phyloP scores from a whole-genome alignment of 2,888 invertebrate species.

The Zhengitettix transpicula region DNA sequence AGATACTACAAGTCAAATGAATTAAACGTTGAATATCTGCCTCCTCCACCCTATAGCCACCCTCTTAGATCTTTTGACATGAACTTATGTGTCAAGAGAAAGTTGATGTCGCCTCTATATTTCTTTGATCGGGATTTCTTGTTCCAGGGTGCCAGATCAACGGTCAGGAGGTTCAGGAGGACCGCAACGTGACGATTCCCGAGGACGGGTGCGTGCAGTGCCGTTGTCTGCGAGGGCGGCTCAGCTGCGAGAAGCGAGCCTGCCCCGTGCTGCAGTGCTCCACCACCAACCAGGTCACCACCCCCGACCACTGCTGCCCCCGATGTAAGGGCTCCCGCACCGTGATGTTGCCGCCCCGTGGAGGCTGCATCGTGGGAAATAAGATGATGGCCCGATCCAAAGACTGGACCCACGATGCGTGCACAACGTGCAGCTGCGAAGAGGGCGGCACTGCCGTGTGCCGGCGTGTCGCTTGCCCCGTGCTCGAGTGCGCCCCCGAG shows the following conservation, averaged over 20 bases:
- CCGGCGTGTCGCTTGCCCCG: conserved; percentile 66
- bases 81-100: too few species aligned
- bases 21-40: too few species aligned
- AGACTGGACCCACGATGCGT: conserved; percentile 36
- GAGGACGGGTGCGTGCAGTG: conserved; percentile 80
- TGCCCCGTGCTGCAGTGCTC: conserved; percentile 83
- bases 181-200: conserved; percentile 55
- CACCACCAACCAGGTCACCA: conserved; percentile 44
- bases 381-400: conserved; percentile 25
- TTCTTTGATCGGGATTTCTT: neutral
- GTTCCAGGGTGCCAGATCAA: conserved; percentile 60
- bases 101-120: too few species aligned
- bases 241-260: conserved; percentile 68
- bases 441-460: conserved; percentile 65
- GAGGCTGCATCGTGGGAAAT: conserved; percentile 52
- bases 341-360: conserved; percentile 30
- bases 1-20: too few species aligned
- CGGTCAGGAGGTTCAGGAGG: conserved; percentile 64
- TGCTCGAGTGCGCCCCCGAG: conserved; percentile 69
- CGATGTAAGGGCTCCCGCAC: conserved; percentile 34
- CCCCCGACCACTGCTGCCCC: conserved; percentile 68
- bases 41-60: too few species aligned
- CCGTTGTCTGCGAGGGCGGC: conserved; percentile 49
- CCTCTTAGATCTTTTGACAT: too few species aligned
- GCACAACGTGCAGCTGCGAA: conserved; percentile 77